These are phyloP conservation scores for Mionectes olivaceus DNA, from an alignment of 2,797 vertebrate genomes.

Conservation along the genomic window DNA sequence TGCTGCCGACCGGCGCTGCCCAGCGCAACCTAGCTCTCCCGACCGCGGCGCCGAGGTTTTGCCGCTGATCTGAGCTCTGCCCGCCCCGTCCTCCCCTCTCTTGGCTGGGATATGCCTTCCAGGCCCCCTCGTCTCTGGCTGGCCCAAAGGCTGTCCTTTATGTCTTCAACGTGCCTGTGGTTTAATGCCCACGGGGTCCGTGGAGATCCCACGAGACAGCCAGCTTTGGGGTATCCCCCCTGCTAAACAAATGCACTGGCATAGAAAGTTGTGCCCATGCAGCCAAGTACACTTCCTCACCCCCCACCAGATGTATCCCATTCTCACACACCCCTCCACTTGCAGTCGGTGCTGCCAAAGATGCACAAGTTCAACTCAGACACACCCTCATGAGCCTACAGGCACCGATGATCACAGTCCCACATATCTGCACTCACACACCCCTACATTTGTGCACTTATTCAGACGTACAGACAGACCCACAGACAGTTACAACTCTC, in stretches of 20 bases:
- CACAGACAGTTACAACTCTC: background rate
- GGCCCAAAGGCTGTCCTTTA: background rate
- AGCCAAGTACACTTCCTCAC: background rate
- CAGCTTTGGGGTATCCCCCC: background rate
- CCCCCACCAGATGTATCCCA: rapidly evolving
- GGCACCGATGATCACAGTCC: rapidly evolving
- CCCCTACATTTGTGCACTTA: background rate
- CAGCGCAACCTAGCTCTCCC: rapidly evolving
- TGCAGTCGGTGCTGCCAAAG: rapidly evolving
- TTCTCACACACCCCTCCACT: rapidly evolving
- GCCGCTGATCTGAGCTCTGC: background rate
- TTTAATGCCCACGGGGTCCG: rapidly evolving
- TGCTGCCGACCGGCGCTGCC: background rate
- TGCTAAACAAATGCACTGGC: rapidly evolving
- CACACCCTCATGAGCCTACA: background rate
- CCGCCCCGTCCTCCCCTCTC: rapidly evolving
- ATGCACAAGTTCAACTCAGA: background rate
- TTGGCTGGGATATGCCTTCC: background rate
- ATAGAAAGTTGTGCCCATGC: rapidly evolving
- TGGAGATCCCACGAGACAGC: background rate
- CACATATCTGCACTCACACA: rapidly evolving
- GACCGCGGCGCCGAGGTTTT: background rate
- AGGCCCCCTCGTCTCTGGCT: rapidly evolving
- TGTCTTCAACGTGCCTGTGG: rapidly evolving
- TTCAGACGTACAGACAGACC: rapidly evolving